These are phyloP conservation scores for Cyanoderma ruficeps DNA, from an alignment of 2,113 vertebrate species.

Conservation along the genomic window DNA sequence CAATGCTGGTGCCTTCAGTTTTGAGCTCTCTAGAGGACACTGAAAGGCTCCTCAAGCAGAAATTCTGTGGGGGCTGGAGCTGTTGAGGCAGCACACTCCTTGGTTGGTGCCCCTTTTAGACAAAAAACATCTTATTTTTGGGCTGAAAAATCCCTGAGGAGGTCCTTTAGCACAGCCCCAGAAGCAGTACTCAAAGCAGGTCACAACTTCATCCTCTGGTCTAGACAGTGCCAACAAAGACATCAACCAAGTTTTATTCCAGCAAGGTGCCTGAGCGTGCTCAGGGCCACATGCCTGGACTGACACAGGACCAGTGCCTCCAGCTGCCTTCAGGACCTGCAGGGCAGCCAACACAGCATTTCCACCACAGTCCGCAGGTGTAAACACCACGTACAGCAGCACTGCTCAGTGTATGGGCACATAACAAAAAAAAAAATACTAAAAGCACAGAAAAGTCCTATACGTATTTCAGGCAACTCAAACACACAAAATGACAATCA, in stretches of 20 bases:
- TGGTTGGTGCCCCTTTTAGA: background rate
- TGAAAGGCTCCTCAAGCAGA: background rate
- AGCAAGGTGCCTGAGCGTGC: background rate
- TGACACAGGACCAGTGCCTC: background rate
- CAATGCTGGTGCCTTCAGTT: background rate
- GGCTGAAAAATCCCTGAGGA: background rate
- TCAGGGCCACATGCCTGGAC: fast-evolving
- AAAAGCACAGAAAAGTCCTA: background rate
- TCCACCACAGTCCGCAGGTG: background rate
- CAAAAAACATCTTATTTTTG: background rate
- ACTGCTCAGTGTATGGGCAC: fast-evolving
- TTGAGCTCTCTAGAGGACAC: background rate
- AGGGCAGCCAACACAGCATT: background rate
- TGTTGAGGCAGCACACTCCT: background rate
- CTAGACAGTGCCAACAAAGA: background rate
- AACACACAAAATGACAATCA: background rate
- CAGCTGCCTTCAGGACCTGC: background rate
- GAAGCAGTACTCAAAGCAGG: background rate
- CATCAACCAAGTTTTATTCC: background rate
- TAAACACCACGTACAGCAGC: fast-evolving
- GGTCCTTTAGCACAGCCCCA: background rate
- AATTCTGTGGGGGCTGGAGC: background rate
- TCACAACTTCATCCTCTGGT: background rate
- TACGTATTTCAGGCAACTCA: background rate
- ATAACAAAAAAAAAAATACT: background rate